Evolutionary conservation across 2,113 vertebrate species (phyloP).

Genomic region (Xiphias gladius): DNA sequence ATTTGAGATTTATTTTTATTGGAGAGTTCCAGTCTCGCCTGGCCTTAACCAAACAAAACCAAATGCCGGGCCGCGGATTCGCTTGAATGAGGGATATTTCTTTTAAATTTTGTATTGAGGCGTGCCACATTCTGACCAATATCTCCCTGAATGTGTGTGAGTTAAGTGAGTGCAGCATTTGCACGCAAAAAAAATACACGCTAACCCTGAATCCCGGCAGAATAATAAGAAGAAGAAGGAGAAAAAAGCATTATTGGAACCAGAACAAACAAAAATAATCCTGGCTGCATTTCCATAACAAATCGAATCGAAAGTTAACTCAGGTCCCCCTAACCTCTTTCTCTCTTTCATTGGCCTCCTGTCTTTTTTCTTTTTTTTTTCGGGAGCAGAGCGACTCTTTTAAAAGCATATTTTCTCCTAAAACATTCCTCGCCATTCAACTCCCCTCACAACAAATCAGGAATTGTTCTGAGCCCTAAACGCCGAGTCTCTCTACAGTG

Average conservation of each 20-base stretch:
- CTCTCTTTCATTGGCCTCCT: slow-evolving; percentile 9
- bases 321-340: background rate
- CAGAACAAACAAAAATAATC: slow-evolving; percentile 34
- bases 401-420: slow-evolving; percentile 75
- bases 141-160: slow-evolving; percentile 51
- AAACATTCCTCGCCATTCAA: slow-evolving; percentile 78
- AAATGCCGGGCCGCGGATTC: slow-evolving; percentile 91
- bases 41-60: slow-evolving; percentile 99
- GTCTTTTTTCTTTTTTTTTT: slow-evolving; percentile 26
- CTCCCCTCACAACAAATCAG: slow-evolving; percentile 79
- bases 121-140: slow-evolving; percentile 90
- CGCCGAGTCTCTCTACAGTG: slow-evolving; percentile 86
- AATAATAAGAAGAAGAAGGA: no score
- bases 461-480: slow-evolving; percentile 79
- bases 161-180: slow-evolving; percentile 20
- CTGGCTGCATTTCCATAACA: slow-evolving; percentile 21
- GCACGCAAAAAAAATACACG: slow-evolving; percentile 55
- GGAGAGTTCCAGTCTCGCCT: slow-evolving; percentile 96
- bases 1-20: slow-evolving; percentile 99
- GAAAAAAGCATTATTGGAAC: slow-evolving; percentile 6
- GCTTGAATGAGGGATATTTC: slow-evolving; percentile 94
- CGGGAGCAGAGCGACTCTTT: slow-evolving; percentile 63
- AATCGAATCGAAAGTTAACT: slow-evolving; percentile 8
- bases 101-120: slow-evolving; percentile 89
- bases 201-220: slow-evolving; percentile 14